Percentiles rank a stretch among this genome's conserved stretches.
Conservation (phyloP, 2,113 vertebrate genomes). For the Onychorhynchus coronatus region DNA sequence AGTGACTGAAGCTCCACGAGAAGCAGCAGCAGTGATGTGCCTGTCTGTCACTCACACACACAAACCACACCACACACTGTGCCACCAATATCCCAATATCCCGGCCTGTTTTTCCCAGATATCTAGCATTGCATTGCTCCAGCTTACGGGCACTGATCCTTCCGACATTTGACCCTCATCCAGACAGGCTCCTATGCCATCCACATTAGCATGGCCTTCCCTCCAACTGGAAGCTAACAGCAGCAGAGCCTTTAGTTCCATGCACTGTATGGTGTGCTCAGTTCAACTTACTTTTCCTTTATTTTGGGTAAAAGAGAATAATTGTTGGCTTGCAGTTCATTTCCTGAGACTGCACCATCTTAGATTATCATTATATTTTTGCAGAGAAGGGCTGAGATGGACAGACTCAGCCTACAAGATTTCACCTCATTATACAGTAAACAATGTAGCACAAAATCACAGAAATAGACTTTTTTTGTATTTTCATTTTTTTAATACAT, state of each 20-base stretch:
- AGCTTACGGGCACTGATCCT: fast-evolving
- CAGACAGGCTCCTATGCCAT: neutral
- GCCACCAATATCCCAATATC: neutral
- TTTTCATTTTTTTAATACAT: neutral
- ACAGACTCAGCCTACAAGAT: neutral
- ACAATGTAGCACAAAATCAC: neutral
- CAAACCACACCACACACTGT: fast-evolving
- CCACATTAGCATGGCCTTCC: neutral
- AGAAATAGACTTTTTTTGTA: neutral
- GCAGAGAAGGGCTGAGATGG: neutral
- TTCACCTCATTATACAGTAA: neutral
- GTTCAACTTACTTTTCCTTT: neutral
- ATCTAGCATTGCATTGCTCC: neutral
- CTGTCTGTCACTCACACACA: neutral
- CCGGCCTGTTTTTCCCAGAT: neutral
- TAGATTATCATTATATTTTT: neutral
- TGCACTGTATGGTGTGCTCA: fast-evolving
- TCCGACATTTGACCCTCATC: neutral
- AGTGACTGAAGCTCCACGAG: neutral
- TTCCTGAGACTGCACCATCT: neutral
- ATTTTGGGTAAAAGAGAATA: neutral
- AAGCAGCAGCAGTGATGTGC: neutral
- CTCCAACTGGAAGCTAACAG: neutral
- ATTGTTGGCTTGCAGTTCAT: neutral
- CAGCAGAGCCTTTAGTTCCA: neutral